Base-by-base conservation (phyloP, 2,888 invertebrate species). In the Cenopis cana region DNA sequence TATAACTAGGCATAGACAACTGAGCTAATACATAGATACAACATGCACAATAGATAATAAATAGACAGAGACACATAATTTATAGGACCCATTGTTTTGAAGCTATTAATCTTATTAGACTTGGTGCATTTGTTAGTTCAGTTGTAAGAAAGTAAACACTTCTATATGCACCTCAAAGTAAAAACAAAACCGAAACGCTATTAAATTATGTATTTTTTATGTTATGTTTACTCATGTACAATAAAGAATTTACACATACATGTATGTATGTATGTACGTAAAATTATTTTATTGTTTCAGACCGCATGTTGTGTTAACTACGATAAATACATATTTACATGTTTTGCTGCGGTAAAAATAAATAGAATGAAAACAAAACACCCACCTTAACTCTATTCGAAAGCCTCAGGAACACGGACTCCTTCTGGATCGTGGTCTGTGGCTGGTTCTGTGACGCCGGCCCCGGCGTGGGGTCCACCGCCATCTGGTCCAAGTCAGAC, bases 391-490 rank as follows among this genome's bases (percentile, higher is more conserved):
- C 98, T 83, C 99, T 95, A 89, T 99, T 99, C 72, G 98, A 98
- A 72, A 99, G 95, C 77, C 99, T 95, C 84, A 99, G 95, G 86
- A 99, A 98, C n/a, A 99, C 98, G 10, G 98, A 98, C 88, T 99
- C 99, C 80, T 98, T 98, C 82, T 97, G 97, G 72, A 93, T 85
- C 20, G 88, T 87, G 36, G 84, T 80, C 75, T 88, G 90, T 12
- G 82, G 87, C 75, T 85, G 90, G 71, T 89, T 89, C 17, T 79
- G 83, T 36, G 82, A 73, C 1, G 82, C 75, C 2, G 78, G 84
- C 14, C 91, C 93, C 0, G 92, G 91, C 17, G 88, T 85, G 3
- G 92, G 93, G 49, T 91, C 91, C 54, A 90, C 89, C 14, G 90
- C 90, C 68, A 94, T 94, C 75, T 93, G 94, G 69, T 94, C 95